Conservation (phyloP, 2,797 vertebrate species). For the Crypturellus tataupa region DNA sequence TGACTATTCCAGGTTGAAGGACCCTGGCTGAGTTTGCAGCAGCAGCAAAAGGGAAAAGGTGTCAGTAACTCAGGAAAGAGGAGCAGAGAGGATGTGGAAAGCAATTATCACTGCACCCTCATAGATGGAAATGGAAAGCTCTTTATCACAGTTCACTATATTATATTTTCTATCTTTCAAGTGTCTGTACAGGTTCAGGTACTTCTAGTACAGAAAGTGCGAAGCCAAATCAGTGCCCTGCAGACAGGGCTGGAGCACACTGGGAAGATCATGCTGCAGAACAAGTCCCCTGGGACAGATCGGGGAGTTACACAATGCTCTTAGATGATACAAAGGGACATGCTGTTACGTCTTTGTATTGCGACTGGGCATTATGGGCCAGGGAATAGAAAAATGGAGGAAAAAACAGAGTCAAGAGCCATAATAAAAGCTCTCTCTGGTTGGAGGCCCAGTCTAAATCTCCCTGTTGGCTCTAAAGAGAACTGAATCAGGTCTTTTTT, state of each 20-base stretch:
- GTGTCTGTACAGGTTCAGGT: slow-evolving; percentile 16
- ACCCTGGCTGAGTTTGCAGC: slow-evolving; percentile 34
- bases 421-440: not conserved
- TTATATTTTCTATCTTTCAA: not conserved
- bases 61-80: slow-evolving; percentile 31
- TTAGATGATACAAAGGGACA: slow-evolving; percentile 17
- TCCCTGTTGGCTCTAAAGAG: not conserved
- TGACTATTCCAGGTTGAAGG: slow-evolving; percentile 31
- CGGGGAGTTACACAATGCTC: not conserved
- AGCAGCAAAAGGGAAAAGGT: slow-evolving; percentile 1
- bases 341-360: not conserved
- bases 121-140: not conserved
- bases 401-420: not conserved
- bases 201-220: not conserved
- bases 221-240: not conserved
- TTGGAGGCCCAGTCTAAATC: not conserved
- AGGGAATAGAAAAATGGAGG: not conserved
- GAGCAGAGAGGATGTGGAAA: not conserved
- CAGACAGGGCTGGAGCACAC: not conserved
- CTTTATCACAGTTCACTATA: not conserved
- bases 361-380: not conserved
- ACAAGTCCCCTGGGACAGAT: not conserved
- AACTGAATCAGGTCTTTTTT: not conserved
- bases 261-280: not conserved
- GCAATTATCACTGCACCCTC: not conserved